phyloP scores from a whole-genome alignment of 2,113 vertebrate genomes.

The Ochotona curzoniae region DNA sequence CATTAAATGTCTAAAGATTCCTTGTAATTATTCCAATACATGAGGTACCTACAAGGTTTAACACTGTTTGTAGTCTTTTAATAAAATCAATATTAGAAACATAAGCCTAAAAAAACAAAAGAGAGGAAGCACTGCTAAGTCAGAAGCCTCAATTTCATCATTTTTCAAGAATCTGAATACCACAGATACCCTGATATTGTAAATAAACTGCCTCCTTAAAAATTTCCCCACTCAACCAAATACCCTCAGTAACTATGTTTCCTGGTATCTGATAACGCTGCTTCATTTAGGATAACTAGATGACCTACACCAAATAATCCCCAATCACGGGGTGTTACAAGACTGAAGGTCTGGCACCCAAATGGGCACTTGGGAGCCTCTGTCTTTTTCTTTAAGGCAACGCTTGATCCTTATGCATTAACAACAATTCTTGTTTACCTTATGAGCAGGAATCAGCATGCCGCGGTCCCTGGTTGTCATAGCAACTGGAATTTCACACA shows the following conservation, averaged over 20 bases:
- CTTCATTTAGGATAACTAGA: background rate
- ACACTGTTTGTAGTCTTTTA: background rate
- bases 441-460: conserved; percentile 61
- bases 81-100: conserved; percentile 40
- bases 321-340: background rate
- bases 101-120: background rate
- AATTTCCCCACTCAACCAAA: background rate
- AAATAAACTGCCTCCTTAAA: conserved; percentile 37
- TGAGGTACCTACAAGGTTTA: conserved; percentile 12
- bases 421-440: conserved; percentile 68
- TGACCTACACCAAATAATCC: background rate
- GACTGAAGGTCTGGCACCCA: background rate
- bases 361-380: conserved; percentile 8
- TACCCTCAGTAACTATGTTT: conserved; percentile 14
- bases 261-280: background rate
- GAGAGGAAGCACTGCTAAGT: background rate
- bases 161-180: conserved; percentile 31
- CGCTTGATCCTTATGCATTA: conserved; percentile 62
- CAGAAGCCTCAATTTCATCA: conserved; percentile 24
- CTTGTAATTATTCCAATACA: background rate
- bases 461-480: conserved; percentile 73
- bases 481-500: conserved; percentile 73
- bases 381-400: conserved; percentile 25
- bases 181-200: background rate
- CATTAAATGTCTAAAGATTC: no score